Base-by-base conservation (phyloP, 2,113 vertebrate species). In the Phrynosoma blainvillii region DNA sequence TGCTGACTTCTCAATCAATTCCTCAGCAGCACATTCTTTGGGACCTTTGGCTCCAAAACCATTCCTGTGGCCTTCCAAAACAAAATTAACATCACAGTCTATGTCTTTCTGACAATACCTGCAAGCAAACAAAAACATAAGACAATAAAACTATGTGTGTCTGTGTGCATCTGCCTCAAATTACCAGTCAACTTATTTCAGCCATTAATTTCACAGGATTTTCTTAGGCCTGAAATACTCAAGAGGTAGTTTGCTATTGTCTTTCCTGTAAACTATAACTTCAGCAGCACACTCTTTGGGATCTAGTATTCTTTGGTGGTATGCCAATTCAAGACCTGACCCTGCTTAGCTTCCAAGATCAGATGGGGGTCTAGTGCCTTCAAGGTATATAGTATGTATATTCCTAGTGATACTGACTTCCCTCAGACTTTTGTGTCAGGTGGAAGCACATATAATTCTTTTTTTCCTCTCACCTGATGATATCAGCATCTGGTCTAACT, bases 1-100 rank as follows among this genome's bases (percentile, higher is more conserved):
- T n/a, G 92, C 93, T 0, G 98, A 96, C 83, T 95, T 95, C 81
- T 93, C 68, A 87, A 98, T 97, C 84, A 98, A 81, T n/a, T 87
- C 90, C 89, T 96, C 94, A n/a, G 98, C 96, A 1, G 85, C 85
- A 79, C 92, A 91, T 86, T 99, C 98, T 87, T 94, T 90, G n/a
- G 96, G 97, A 1, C 98, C 98, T 5, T 91, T 91, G 30, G 88
- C 88, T 1, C 95, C 97, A 84, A 97, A 98, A 62, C 47, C 1
- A 0, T 90, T 78, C 12, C 97, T 96, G 42, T 91, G 89, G 81
- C 97, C 93, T 65, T 93, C 92, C 80, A 98, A 90, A 85, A 98
- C 91, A 5, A 95, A 92, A 0, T 40, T 92, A 70, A 98, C 95
- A 42, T 96, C 92, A 97, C 97, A 98, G 88, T 79, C 90, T 52